Percentiles rank a stretch among this genome's conserved stretches.
phyloP scores from a whole-genome alignment of 2,888 invertebrate genomes.

The Hemaris fuciformis region DNA sequence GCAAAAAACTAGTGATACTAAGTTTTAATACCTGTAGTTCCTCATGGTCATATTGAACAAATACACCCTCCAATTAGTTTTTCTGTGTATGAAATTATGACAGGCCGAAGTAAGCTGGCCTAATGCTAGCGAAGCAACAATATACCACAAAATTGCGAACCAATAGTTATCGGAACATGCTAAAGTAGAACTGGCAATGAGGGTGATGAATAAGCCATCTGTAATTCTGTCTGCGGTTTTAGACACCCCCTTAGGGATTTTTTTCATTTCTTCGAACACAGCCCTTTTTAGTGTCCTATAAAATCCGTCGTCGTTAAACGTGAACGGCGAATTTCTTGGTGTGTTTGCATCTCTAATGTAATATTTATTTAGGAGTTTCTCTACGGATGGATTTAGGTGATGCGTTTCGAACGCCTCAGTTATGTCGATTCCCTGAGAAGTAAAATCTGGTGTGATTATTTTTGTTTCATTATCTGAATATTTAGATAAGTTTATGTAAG shows the following conservation, averaged over 20 bases:
- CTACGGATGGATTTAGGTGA: slow-evolving; percentile 76
- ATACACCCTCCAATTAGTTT: slow-evolving; percentile 89
- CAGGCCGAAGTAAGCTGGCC: slow-evolving; percentile 82
- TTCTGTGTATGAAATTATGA: slow-evolving; percentile 90
- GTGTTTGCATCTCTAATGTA: slow-evolving; percentile 83
- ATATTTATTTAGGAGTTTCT: slow-evolving; percentile 80
- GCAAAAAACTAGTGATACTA: neutral
- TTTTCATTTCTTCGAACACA: slow-evolving; percentile 79
- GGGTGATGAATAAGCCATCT: slow-evolving; percentile 55
- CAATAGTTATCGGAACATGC: neutral
- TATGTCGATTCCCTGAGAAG: slow-evolving; percentile 82
- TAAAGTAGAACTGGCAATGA: slow-evolving; percentile 36
- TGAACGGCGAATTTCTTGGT: slow-evolving; percentile 86
- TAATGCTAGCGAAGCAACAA: slow-evolving; percentile 79
- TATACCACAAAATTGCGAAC: neutral
- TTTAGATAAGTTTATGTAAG: neutral
- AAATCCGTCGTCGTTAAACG: slow-evolving; percentile 88
- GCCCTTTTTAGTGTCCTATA: slow-evolving; percentile 85
- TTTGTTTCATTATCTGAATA: neutral
- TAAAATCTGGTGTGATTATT: neutral
- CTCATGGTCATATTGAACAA: slow-evolving; percentile 86
- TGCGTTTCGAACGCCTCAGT: slow-evolving; percentile 83
- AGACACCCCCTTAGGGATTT: slow-evolving; percentile 63
- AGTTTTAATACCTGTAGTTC: slow-evolving; percentile 82
- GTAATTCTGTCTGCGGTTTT: slow-evolving; percentile 54